Evolutionary conservation across 2,888 invertebrate genomes (phyloP).

Genomic region (Synanthedon myopaeformis): DNA sequence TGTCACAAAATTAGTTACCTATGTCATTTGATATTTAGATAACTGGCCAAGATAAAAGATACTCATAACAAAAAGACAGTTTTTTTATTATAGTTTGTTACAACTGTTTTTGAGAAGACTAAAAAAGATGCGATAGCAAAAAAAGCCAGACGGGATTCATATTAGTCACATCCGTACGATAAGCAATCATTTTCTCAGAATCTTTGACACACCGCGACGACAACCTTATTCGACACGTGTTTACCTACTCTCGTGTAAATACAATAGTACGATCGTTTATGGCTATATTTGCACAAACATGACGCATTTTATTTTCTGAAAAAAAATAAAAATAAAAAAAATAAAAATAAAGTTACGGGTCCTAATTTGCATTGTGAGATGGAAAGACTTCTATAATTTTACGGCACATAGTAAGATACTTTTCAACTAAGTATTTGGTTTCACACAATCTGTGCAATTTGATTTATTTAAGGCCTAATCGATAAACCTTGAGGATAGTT

Average conservation of each 20-base stretch:
- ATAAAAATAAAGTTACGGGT: no score
- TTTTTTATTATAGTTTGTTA: not conserved
- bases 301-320: not conserved
- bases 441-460: no score
- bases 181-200: constrained; percentile 33
- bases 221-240: not conserved
- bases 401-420: no score
- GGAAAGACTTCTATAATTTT: no score
- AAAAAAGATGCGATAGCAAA: constrained; percentile 1
- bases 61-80: not conserved
- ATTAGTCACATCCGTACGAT: constrained; percentile 19
- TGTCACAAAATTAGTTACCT: no score
- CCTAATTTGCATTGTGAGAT: no score
- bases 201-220: constrained; percentile 15
- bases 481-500: no score
- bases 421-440: no score
- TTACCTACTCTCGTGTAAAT: not conserved
- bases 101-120: not conserved
- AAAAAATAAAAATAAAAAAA: no score
- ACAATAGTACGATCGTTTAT: not conserved
- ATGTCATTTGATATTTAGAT: no score
- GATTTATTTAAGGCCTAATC: no score
- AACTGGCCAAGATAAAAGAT: no score
- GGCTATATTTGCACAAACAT: not conserved
- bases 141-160: constrained; percentile 4